These are phyloP conservation scores for Pogonognathellus flavescens DNA, from an alignment of 1,140 invertebrate genomes.

Conservation along the genomic window DNA sequence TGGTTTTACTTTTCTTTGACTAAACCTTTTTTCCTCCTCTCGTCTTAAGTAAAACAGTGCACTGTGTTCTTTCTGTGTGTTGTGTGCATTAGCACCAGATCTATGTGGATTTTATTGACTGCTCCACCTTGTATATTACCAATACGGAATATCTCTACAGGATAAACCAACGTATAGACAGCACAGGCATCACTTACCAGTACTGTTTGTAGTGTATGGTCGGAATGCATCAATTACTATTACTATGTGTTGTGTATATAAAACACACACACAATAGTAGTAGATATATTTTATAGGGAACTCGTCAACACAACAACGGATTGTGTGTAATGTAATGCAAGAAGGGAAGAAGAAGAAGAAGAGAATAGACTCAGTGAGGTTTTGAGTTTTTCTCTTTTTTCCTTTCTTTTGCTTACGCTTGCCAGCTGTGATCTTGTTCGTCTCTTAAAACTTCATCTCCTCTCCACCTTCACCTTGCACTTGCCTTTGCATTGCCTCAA, in stretches of 20 bases:
- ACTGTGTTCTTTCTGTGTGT: background rate
- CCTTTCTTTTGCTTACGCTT: slow-evolving; percentile 54
- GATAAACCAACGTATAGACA: too few relatives aligned
- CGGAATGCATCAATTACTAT: too few relatives aligned
- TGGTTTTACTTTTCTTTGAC: background rate
- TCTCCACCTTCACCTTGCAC: slow-evolving; percentile 60
- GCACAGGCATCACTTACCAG: too few relatives aligned
- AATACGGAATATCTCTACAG: too few relatives aligned
- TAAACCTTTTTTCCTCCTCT: background rate
- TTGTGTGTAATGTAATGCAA: too few relatives aligned
- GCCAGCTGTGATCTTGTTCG: slow-evolving; percentile 60
- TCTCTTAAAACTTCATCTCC: slow-evolving; percentile 50
- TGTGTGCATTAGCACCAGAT: background rate
- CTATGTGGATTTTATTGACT: too few relatives aligned
- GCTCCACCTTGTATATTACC: too few relatives aligned
- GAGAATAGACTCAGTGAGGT: slow-evolving; percentile 3
- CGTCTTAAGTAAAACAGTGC: background rate
- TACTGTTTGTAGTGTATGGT: too few relatives aligned
- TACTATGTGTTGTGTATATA: too few relatives aligned
- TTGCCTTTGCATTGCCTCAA: slow-evolving; percentile 31
- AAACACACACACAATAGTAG: too few relatives aligned
- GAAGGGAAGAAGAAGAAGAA: background rate
- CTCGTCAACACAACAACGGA: too few relatives aligned
- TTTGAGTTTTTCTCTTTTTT: slow-evolving; percentile 51
- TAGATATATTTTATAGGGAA: too few relatives aligned